phyloP scores from a whole-genome alignment of 2,797 vertebrate species.

The Babyrousa celebensis region DNA sequence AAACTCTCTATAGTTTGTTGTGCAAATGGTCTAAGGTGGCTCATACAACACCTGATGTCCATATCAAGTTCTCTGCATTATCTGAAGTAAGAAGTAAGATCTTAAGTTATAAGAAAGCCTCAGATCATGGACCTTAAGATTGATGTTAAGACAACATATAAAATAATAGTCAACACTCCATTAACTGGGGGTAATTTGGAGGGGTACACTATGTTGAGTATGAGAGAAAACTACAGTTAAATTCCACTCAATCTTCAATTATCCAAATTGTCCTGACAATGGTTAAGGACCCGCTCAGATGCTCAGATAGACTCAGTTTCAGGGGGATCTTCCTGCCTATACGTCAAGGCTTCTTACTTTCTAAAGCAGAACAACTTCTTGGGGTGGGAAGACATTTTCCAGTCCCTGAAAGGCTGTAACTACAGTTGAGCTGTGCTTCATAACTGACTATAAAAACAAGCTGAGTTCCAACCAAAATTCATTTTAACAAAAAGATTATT shows the following conservation, averaged over 20 bases:
- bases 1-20: conserved; percentile 1
- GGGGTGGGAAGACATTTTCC: not conserved
- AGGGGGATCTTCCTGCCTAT: not conserved
- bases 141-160: not conserved
- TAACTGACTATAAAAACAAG: conserved; percentile 12
- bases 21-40: conserved; percentile 4
- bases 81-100: conserved; percentile 22
- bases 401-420: not conserved
- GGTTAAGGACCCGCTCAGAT: not conserved
- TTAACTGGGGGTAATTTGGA: not conserved
- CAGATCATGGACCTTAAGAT: not conserved
- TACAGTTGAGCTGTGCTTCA: not conserved
- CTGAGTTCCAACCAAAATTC: conserved; percentile 25
- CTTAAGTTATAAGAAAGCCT: not conserved
- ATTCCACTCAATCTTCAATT: not conserved
- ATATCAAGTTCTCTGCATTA: not conserved
- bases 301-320: not conserved
- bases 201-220: not conserved
- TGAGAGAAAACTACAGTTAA: not conserved
- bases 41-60: not conserved
- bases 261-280: conserved; percentile 6
- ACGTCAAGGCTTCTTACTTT: conserved; percentile 25
- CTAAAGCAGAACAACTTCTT: not conserved
- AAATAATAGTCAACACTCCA: not conserved
- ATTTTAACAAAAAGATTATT: conserved; percentile 66